phyloP scores from a whole-genome alignment of 2,888 invertebrate genomes.

The Sesia apiformis region DNA sequence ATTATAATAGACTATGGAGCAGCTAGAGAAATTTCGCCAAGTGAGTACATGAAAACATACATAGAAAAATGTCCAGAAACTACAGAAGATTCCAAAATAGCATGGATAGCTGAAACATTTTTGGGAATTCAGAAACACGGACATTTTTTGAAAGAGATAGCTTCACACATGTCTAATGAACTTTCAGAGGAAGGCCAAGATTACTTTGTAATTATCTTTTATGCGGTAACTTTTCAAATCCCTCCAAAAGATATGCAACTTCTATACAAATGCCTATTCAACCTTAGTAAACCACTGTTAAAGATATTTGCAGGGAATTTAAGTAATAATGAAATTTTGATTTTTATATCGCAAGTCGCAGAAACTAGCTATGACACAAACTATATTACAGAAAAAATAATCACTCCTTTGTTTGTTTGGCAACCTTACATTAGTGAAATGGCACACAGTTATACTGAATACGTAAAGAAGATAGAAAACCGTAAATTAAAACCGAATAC shows the following conservation, averaged over 20 bases:
- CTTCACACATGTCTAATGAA: slow-evolving; percentile 33
- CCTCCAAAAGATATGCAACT: slow-evolving; percentile 33
- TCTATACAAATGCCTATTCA: slow-evolving; percentile 57
- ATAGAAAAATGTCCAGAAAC: slow-evolving; percentile 49
- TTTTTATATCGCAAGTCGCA: slow-evolving; percentile 57
- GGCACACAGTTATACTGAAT: slow-evolving; percentile 44
- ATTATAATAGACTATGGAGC: slow-evolving; percentile 41
- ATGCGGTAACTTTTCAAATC: slow-evolving; percentile 47
- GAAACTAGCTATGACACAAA: slow-evolving; percentile 62
- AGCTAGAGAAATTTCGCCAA: slow-evolving; percentile 35
- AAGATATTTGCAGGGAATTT: slow-evolving; percentile 51
- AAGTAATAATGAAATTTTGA: slow-evolving; percentile 54
- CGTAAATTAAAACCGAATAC: slow-evolving; percentile 44
- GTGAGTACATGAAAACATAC: slow-evolving; percentile 54
- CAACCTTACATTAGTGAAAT: slow-evolving; percentile 60
- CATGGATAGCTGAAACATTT: slow-evolving; percentile 56
- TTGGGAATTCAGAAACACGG: slow-evolving; percentile 47
- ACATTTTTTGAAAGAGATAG: slow-evolving; percentile 36
- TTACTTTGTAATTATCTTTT: slow-evolving; percentile 45
- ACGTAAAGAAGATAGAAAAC: slow-evolving; percentile 37
- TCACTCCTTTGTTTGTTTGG: slow-evolving; percentile 61
- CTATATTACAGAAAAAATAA: slow-evolving; percentile 64
- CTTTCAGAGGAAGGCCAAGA: slow-evolving; percentile 42
- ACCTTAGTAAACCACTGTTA: slow-evolving; percentile 49
- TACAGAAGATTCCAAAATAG: slow-evolving; percentile 42